These are phyloP conservation scores for Saccostrea glomerata DNA, from an alignment of 1,140 invertebrate species.

Conservation along the genomic window DNA sequence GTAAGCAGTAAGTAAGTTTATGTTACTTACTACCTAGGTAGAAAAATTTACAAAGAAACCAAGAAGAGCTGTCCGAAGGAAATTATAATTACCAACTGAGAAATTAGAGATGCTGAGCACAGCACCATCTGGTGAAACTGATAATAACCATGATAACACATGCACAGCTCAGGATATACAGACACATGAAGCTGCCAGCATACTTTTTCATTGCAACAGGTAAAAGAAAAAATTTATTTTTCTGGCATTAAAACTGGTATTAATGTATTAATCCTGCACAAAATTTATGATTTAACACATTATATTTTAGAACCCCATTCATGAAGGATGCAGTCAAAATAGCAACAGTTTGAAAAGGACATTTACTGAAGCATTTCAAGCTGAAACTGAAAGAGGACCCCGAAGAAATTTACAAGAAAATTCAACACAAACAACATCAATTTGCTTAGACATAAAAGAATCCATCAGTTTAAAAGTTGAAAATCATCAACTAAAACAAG, in stretches of 20 bases:
- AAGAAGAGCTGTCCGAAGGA: not conserved
- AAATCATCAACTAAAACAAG: slow-evolving; percentile 12
- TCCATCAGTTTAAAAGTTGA: not conserved
- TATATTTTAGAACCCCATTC: not conserved
- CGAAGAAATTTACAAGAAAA: not conserved
- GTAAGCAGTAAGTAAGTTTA: not conserved
- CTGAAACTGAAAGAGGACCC: not conserved
- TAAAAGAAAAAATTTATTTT: not conserved
- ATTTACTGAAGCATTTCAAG: not conserved
- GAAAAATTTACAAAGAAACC: slow-evolving; percentile 10
- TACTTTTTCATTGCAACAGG: not conserved
- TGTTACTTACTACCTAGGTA: not conserved
- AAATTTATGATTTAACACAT: not conserved
- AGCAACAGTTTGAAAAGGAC: not conserved
- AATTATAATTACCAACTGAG: not conserved
- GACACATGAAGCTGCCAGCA: not conserved
- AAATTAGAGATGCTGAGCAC: not conserved
- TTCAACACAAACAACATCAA: not conserved
- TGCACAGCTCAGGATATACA: not conserved
- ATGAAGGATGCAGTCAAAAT: not conserved
- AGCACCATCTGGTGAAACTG: too few relatives aligned
- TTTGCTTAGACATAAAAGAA: not conserved
- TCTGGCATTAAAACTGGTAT: not conserved
- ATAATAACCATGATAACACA: not conserved
- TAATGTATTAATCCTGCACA: not conserved